Evolutionary conservation across 2,113 vertebrate species (phyloP).

Genomic region (Lepus timidus): DNA sequence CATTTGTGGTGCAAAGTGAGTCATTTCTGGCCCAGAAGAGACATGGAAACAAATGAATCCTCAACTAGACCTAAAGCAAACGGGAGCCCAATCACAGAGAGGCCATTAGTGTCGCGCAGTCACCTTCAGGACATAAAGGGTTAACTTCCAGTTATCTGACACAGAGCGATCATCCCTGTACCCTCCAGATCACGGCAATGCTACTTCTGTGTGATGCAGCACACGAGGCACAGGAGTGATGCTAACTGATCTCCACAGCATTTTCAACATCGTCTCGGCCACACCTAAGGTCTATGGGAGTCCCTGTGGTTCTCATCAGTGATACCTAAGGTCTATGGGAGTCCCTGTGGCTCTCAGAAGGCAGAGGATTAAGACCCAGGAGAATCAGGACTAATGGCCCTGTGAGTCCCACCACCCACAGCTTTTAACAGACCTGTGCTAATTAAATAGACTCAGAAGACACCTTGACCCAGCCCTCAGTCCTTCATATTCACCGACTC

Average conservation of each 20-base stretch:
- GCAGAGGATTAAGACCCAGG: neutral
- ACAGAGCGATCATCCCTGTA: neutral
- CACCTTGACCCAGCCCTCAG: neutral
- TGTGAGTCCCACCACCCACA: neutral
- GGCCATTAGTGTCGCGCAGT: neutral
- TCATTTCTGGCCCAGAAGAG: neutral
- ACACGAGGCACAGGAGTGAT: neutral
- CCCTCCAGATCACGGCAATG: neutral
- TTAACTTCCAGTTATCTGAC: neutral
- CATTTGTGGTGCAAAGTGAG: neutral
- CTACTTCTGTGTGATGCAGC: conserved; percentile 22
- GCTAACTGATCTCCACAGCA: conserved; percentile 2
- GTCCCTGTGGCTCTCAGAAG: conserved; percentile 36
- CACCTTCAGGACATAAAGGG: neutral
- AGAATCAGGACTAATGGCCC: neutral
- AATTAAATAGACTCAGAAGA: neutral
- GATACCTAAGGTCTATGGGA: neutral
- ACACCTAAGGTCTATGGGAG: neutral
- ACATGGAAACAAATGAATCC: neutral
- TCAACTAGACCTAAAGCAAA: neutral
- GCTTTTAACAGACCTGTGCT: conserved; percentile 26
- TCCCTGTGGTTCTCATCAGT: conserved; percentile 26
- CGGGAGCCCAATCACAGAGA: neutral
- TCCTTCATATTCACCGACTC: neutral
- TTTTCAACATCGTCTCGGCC: conserved; percentile 46